Base-by-base conservation (phyloP, 2,888 invertebrate species). In the Drosophila cognata region DNA sequence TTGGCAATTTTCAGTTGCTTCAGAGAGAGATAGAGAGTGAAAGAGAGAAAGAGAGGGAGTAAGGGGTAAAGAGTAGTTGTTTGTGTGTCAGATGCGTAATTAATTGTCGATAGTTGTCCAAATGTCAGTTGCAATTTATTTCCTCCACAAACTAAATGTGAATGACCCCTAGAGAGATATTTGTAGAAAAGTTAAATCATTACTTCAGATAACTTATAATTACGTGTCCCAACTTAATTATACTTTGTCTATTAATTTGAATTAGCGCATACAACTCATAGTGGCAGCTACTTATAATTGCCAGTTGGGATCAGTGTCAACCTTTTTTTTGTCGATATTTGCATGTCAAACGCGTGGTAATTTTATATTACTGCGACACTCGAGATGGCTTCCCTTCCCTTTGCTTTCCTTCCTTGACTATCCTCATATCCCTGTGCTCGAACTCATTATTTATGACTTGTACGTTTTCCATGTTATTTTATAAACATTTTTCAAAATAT, bases 401-500 rank as follows among this genome's bases (percentile, higher is more conserved):
- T 51, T 38, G 41, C 33, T 18, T 46, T 10, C 21, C 28, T n/a
- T 1, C 41, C 28, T n/a, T 21, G n/a, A 7, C 50, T 16, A 25
- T 13, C 1, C 6, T 25, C 28, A 10, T 35, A 35, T 46, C 35
- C 18, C 48, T 25, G 29, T 35, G 29, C 76, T 74, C 77, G 75
- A 88, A 86, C 77, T 72, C 87, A 88, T 87, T 87, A 90, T 87
- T 90, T 87, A 90, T 90, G 90, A 88, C 90, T 90, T 90, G 90
- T 85, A 82, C 86, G 84, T 80, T 87, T 81, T 83, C 77, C 81
- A 82, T 87, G 87, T 83, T 84, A 86, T 87, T 87, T 87, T 89
- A 83, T 90, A 89, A 87, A 90, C 90, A 89, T 87, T 90, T 87
- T 89, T 77, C 78, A 83, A 83, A 87, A 81, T 90, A 83, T 90